These are phyloP conservation scores for Thysanoteuthis rhombus DNA, from an alignment of 2,888 invertebrate genomes.

Conservation along the genomic window DNA sequence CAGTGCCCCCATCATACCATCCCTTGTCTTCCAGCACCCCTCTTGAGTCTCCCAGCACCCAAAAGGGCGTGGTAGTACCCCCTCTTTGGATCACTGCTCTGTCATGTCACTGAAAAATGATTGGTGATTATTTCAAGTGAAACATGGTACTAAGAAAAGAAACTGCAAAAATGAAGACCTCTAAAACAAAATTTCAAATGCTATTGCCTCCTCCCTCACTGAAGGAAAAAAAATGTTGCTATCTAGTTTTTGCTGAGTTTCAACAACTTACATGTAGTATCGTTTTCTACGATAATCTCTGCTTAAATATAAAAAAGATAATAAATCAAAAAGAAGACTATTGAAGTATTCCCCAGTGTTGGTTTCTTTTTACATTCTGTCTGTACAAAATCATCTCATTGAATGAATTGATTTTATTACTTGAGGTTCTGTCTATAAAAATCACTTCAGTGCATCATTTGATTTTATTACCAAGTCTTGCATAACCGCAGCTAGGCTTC, in stretches of 20 bases:
- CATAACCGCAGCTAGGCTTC: neutral
- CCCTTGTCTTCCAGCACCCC: no score
- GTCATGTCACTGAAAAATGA: neutral
- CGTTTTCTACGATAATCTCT: neutral
- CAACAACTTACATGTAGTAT: neutral
- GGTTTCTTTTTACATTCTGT: neutral
- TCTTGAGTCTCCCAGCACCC: no score
- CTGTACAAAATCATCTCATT: neutral
- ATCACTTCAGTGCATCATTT: neutral
- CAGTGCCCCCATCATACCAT: no score
- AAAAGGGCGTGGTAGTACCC: no score
- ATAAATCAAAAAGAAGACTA: neutral
- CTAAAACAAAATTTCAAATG: neutral
- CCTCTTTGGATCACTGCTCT: no score
- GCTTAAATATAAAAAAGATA: neutral
- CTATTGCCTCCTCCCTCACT: neutral
- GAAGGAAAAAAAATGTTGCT: neutral
- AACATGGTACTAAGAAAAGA: neutral
- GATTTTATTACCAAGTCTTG: neutral
- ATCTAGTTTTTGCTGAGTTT: neutral
- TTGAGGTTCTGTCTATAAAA: neutral
- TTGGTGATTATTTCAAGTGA: neutral
- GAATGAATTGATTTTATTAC: neutral
- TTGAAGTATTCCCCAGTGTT: neutral
- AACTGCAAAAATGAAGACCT: neutral